These are phyloP conservation scores for Oryzias javanicus DNA, from an alignment of 2,113 vertebrate species.

Conservation along the genomic window DNA sequence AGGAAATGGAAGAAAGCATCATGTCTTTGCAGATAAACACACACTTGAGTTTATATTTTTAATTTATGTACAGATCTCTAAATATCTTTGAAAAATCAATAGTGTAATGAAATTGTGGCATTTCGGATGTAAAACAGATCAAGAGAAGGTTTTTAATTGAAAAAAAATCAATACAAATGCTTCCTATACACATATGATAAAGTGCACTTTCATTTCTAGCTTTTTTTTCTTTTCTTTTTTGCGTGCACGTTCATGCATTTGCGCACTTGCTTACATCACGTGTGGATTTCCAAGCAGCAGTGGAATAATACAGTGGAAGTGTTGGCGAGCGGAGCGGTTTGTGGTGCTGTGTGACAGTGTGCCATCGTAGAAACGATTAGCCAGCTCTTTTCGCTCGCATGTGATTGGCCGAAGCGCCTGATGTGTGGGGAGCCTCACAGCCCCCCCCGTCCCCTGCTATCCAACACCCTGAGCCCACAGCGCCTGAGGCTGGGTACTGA, in stretches of 20 bases:
- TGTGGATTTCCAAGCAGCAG: conserved; percentile 49
- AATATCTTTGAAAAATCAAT: too few species aligned
- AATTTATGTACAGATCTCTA: too few species aligned
- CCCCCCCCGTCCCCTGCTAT: conserved; percentile 26
- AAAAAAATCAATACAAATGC: too few species aligned
- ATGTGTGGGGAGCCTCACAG: conserved; percentile 67
- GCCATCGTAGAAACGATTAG: conserved; percentile 78
- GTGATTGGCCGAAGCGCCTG: conserved; percentile 73
- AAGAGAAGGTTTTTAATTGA: too few species aligned
- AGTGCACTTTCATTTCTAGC: not conserved
- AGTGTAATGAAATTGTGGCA: too few species aligned
- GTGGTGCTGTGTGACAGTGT: conserved; percentile 68
- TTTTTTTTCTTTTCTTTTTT: not conserved
- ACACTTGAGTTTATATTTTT: too few species aligned
- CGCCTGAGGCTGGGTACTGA: conserved; percentile 76
- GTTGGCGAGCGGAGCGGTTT: conserved; percentile 63
- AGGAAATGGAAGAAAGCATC: not conserved
- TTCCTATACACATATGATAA: too few species aligned
- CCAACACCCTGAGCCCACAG: conserved; percentile 72
- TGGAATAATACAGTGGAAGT: conserved; percentile 54
- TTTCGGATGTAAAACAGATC: too few species aligned
- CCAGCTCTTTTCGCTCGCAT: conserved; percentile 72
- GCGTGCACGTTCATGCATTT: conserved; percentile 12
- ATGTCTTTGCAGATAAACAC: too few species aligned
- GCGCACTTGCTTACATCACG: conserved; percentile 30